Conservation (phyloP, 2,113 vertebrate species). For the Ctenodactylus gundi region DNA sequence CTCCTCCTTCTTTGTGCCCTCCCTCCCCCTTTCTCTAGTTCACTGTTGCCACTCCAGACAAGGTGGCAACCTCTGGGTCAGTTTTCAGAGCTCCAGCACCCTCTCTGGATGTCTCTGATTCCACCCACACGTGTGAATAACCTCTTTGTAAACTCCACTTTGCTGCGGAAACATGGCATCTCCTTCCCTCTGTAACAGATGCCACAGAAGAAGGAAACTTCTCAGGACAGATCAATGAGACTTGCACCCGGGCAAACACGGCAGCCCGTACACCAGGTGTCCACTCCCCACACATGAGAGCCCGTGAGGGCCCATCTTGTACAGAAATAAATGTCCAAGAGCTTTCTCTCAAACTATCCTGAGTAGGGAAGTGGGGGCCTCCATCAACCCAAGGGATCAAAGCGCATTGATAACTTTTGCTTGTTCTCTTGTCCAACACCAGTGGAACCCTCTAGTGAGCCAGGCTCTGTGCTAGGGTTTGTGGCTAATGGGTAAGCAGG, state of each 20-base stretch:
- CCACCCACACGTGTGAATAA: not conserved
- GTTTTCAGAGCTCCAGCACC: not conserved
- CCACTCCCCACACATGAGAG: rapidly evolving
- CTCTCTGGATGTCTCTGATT: not conserved
- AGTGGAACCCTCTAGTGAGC: not conserved
- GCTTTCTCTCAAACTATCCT: not conserved
- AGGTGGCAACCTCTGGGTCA: not conserved
- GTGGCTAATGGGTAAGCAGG: not conserved
- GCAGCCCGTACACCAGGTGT: rapidly evolving
- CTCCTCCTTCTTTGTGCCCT: not conserved
- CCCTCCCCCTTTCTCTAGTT: too few relatives aligned
- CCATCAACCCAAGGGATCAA: not conserved
- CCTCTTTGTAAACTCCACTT: not conserved
- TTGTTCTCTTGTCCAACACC: not conserved
- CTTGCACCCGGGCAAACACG: not conserved
- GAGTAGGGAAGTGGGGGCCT: not conserved
- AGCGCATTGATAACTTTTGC: too few relatives aligned
- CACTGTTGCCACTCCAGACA: not conserved
- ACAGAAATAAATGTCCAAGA: not conserved
- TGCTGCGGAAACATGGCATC: not conserved
- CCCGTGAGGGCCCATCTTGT: rapidly evolving
- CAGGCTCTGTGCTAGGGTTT: not conserved
- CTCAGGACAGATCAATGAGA: not conserved
- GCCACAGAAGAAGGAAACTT: not conserved
- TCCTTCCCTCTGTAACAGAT: not conserved